Base-by-base conservation (phyloP, 2,888 invertebrate species). In the Chrysina gloriosa region DNA sequence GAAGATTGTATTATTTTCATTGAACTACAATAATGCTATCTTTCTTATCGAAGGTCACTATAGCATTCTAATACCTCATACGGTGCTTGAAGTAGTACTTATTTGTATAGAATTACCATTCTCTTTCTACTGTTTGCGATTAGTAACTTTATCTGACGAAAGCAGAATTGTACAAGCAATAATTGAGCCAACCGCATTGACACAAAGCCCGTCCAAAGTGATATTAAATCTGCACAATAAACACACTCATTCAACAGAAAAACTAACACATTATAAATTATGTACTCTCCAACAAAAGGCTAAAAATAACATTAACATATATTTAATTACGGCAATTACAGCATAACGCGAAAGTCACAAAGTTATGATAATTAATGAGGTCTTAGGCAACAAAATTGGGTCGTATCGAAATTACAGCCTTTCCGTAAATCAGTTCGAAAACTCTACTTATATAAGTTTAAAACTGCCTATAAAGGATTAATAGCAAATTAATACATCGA, bases 21-120 rank as follows among this genome's bases (percentile, higher is more conserved):
- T 42, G 42, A 61, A 61, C 36, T 56, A 34, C 23, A 36, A 56
- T 56, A 56, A 3, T 23, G 27, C 23, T 23, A 36, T 36, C 36
- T 56, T 11, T 36, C 14, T 56, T 56, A 56, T 56, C 21, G 36
- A 56, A 56, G 56, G 36, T 23, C 58, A 42, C 42, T 42, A 42
- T 42, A 11, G 14, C 16, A 27, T 42, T 42, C 31, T 52, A 31
- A 52, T 52, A 31, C 31, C 52, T 14, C 31, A n/a, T 31, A 19
- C 3, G 19, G 3, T 16, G 16, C 3, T 52, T 29, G 52, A 52
- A 52, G 52, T 52, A 52, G 52, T 42, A 25, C 42, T 45, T 29
- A 42, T 61, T 61, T 61, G 23, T 27, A 42, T 45, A 11, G 45
- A 61, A 42, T 27, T 27, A 61, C 27, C 36, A 42, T 42, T 42